Evolutionary conservation across 1,140 invertebrate genomes (phyloP), one percentile per base, ranked within the genome.

Genomic region (Protaetia brevitarsis): DNA sequence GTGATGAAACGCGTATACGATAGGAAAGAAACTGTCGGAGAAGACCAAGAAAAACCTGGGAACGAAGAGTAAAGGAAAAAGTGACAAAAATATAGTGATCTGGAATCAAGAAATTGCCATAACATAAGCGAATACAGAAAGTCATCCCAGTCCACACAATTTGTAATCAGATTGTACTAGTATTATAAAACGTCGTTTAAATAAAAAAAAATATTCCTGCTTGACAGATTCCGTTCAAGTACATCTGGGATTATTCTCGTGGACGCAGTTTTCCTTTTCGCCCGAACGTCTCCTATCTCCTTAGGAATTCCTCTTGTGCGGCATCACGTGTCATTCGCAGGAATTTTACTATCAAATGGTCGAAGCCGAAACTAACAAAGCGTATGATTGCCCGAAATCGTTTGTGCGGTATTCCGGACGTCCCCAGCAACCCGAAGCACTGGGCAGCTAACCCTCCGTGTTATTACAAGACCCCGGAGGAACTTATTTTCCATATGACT

Each of bases 311-410:
- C 51, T 41, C 51, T 19, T 27, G 41, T 19, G 34, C 59, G 29
- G 29, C 31, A 56, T 30, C 34, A 56, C 63, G 73, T 69, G 74
- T 76, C 74, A 76, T 76, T 74, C 69, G 74, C 74, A 76, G 74
- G 73, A 76, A 76, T 76, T 76, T 76, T 76, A 76, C 74, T 76
- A 76, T 76, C 74, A 76, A 76, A 76, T 76, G 70, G 70, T 74
- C 72, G 68, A 71, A 72, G 69, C 68, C 70, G 64, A 63, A 61
- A 61, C 69, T 71, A 75, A 69, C 73, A 69, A 67, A 75, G 69
- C 74, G 71, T 74, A 66, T 75, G 73, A 76, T 76, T 76, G 73
- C 74, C 68, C 72, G 68, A 72, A 76, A 76, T 76, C 69, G 72
- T 64, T 74, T 71, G 73, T 59, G 57, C 27, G 26, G 57, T 31